Evolutionary conservation across 2,113 vertebrate genomes (phyloP).

Genomic region (Alexandromys fortis): DNA sequence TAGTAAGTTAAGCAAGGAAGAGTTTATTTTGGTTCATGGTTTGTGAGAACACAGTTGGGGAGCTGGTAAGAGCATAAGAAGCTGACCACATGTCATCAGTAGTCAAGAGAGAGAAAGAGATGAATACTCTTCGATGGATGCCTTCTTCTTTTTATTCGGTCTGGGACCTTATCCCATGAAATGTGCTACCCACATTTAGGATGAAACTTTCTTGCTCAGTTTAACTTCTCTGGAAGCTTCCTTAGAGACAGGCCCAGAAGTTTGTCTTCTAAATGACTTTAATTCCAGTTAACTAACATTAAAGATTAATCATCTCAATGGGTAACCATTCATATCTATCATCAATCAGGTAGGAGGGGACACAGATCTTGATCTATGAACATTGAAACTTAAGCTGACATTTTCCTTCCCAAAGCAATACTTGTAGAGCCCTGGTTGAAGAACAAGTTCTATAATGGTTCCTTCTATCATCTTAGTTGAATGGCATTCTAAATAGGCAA

Average conservation of each 20-base stretch:
- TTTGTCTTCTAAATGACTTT: not conserved
- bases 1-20: not conserved
- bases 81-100: not conserved
- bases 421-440: not conserved
- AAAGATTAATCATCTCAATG: not conserved
- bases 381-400: not conserved
- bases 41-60: not conserved
- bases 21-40: not conserved
- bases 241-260: not conserved
- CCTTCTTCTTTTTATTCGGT: not conserved
- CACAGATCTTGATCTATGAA: conserved; percentile 28
- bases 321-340: not conserved
- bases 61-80: not conserved
- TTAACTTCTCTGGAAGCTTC: not conserved
- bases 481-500: not conserved
- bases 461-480: not conserved
- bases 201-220: not conserved
- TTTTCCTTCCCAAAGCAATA: not conserved
- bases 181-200: no score
- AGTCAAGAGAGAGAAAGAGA: not conserved
- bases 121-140: not conserved
- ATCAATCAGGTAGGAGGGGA: not conserved
- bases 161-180: not conserved
- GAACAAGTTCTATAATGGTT: not conserved
- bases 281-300: not conserved